Base-by-base conservation (phyloP, 2,113 vertebrate genomes). In the Galemys pyrenaicus region DNA sequence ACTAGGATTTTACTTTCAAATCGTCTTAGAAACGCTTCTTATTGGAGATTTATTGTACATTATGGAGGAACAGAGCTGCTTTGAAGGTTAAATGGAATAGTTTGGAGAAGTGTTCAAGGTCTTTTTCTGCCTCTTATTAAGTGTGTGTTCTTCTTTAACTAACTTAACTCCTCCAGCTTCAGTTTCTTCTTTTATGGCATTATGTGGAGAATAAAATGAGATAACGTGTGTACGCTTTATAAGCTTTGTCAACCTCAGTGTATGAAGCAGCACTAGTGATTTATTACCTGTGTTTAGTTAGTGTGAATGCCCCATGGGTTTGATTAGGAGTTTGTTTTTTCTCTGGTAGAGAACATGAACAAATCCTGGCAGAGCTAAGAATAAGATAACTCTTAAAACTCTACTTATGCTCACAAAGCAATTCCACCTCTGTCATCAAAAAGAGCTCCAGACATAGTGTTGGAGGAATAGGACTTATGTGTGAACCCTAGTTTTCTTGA, bases 1-100 rank as follows among this genome's bases (percentile, higher is more conserved):
- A 32, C 20, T 28, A 78, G 73, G 84, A 92, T 96, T 97, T 97
- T 95, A 96, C 89, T 94, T 97, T 96, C 62, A 93, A 94, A 96
- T 97, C 16, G 1, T 86, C 87, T 96, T 96, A 80, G 80, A 71
- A 35, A 93, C 87, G 88, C 89, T 94, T 96, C 73, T 94, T 12
- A 0, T 70, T 60, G 79, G 89, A 92, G 94, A 95, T 92, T 96
- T 96, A 96, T 90, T 91, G 81, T 94, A 49, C 92, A 85, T 79
- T n/a, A 71, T 90, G 74, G 71, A 95, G 39, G 37, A 92, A 75
- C 71, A 78, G 82, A 67, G 62, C 58, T 65, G n/a, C 93, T 96
- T 87, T 95, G 93, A 94, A 92, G 89, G 85, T 90, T 92, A 83
- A 91, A 83, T 62, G 37, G 67, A 73, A 65, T 32, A 60, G 80